phyloP scores from a whole-genome alignment of 2,888 invertebrate genomes.

The Eupelmus urozonus region DNA sequence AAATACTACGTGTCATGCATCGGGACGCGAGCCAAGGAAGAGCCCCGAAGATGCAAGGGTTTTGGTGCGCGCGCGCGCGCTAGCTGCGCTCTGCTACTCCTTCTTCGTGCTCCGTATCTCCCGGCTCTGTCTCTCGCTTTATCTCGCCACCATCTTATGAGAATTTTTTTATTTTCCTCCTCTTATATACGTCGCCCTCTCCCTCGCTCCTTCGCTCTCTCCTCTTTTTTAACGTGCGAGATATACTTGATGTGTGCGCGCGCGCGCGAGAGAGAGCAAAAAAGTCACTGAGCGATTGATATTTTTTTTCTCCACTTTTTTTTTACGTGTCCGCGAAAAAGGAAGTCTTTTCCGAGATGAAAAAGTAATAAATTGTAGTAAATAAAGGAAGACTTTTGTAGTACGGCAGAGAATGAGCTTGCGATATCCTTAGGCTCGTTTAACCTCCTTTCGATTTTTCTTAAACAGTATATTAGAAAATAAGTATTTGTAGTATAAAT shows the following conservation, averaged over 20 bases:
- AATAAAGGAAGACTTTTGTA: too few species aligned
- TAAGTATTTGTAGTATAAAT: too few species aligned
- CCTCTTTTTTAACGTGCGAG: background rate
- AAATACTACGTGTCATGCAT: slow-evolving; percentile 61
- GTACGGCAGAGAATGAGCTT: too few species aligned
- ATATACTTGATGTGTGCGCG: background rate
- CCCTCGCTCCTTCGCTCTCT: background rate
- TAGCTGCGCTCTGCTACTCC: background rate
- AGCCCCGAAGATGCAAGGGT: slow-evolving; percentile 50
- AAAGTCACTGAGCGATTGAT: slow-evolving; percentile 39
- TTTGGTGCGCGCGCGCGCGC: slow-evolving; percentile 5
- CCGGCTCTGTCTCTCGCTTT: slow-evolving; percentile 33
- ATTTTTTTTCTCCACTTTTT: slow-evolving; percentile 46
- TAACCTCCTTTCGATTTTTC: background rate
- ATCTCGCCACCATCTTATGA: slow-evolving; percentile 44
- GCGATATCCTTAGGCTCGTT: too few species aligned
- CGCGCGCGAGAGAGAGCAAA: background rate
- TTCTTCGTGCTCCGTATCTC: background rate
- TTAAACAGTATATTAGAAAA: background rate
- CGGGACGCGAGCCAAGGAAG: slow-evolving; percentile 56
- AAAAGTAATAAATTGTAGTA: too few species aligned
- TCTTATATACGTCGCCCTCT: too few species aligned
- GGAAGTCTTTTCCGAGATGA: too few species aligned
- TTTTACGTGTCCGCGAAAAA: background rate
- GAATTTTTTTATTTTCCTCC: slow-evolving; percentile 20